Percentiles rank a stretch among this genome's conserved stretches.
phyloP scores from a whole-genome alignment of 2,113 vertebrate species.

The Odobenus rosmarus region DNA sequence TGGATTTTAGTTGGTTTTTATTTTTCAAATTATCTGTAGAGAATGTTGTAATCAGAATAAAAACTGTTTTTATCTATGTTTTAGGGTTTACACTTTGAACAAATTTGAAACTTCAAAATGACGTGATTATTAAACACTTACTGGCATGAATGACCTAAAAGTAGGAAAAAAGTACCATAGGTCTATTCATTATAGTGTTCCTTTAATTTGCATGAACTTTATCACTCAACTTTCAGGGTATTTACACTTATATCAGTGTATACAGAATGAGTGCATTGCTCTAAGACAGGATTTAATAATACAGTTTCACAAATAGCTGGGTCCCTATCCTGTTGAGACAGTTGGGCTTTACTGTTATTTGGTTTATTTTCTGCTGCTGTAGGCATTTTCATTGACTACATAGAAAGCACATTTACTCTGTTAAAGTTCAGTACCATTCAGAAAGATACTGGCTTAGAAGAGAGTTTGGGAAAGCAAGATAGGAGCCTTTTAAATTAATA shows the following conservation, averaged over 20 bases:
- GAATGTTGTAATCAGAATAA: not conserved
- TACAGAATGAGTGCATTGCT: not conserved
- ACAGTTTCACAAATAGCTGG: not conserved
- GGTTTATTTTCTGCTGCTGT: constrained; percentile 25
- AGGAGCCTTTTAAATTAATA: constrained; percentile 26
- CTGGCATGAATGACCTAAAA: not conserved
- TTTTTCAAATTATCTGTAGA: not conserved
- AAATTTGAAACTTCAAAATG: not conserved
- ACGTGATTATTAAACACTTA: not conserved
- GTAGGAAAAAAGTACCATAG: not conserved
- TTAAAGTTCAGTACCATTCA: constrained; percentile 40
- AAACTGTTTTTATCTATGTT: not conserved
- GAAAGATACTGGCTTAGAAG: constrained; percentile 14
- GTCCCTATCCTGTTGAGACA: not conserved
- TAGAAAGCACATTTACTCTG: not conserved
- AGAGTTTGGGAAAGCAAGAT: constrained; percentile 34
- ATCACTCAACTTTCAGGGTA: not conserved
- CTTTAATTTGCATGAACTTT: not conserved
- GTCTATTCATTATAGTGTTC: not conserved
- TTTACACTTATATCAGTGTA: not conserved
- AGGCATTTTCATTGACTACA: constrained; percentile 31
- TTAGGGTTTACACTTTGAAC: not conserved
- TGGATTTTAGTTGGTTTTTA: not conserved
- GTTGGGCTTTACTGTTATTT: not conserved
- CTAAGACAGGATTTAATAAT: not conserved